These are phyloP conservation scores for Alviniconcha strummeri DNA, from an alignment of 2,888 invertebrate genomes.

Conservation along the genomic window DNA sequence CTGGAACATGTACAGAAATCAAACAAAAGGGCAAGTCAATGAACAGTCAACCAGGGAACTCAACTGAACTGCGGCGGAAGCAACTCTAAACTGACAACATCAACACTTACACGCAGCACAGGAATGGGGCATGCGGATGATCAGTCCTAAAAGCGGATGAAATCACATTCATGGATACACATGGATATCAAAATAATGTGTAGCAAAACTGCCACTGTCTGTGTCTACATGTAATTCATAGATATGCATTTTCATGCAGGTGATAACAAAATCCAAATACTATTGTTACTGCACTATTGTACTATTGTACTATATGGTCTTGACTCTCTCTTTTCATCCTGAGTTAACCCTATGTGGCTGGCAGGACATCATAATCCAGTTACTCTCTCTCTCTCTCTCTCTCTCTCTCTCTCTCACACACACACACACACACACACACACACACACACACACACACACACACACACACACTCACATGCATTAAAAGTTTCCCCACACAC, in stretches of 20 bases:
- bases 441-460: not conserved
- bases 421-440: not conserved
- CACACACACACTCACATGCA: not conserved
- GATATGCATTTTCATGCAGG: not conserved
- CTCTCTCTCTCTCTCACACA: not conserved
- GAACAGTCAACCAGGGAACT: not conserved
- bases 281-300: no score
- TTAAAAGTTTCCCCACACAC: not conserved
- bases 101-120: conserved; percentile 11
- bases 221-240: conserved; percentile 13
- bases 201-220: no score
- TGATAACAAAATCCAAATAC: no score
- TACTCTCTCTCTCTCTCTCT: no score
- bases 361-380: no score
- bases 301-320: no score
- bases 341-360: no score
- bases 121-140: conserved; percentile 17
- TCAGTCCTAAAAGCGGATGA: conserved; percentile 27
- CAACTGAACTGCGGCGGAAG: not conserved
- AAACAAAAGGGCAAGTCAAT: conserved; percentile 10
- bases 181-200: not conserved
- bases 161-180: conserved; percentile 1
- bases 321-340: no score
- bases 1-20: conserved; percentile 1
- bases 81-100: no score